Evolutionary conservation across 2,797 vertebrate species (phyloP), one percentile per base, ranked within the genome.

Genomic region (Toxotes lorentzi): DNA sequence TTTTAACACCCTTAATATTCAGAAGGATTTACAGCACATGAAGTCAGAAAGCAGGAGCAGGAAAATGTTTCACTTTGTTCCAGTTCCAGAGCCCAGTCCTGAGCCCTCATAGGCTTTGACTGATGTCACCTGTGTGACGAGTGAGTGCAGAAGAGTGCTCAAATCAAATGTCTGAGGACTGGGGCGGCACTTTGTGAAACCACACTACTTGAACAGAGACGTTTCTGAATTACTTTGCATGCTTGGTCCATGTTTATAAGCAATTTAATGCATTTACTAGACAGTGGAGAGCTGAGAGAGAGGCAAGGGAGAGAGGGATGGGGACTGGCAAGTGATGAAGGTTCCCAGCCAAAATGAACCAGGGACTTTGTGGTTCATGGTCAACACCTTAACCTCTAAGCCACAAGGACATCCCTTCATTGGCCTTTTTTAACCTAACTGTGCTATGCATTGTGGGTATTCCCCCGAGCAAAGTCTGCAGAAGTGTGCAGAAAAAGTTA

Each of bases 111-210:
- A 53, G 40, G 48, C 30, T 34, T 23, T 41, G 47, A 40, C 9
- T 53, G 19, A 21, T 73, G 64, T 66, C 73, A 77, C 72, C 56
- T 76, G 50, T 67, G 43, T 62, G 23, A 32, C 34, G 35, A 53
- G 8, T 30, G 43, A 66, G 41, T 51, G 40, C 54, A 30, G 38
- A 11, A 58, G 48, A 24, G 38, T 30, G 27, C 56, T 67, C 51
- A 35, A 11, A 41, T 21, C 34, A 30, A 30, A 30, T 54, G 41
- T 13, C 27, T 30, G 14, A 41, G 32, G 23, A 43, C 53, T 30
- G 8, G 45, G 34, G 27, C 32, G 60, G 16, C 8, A n/a, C 34
- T 48, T n/a, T 69, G 16, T 62, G 14, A 63, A 78, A 59, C 60
- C 14, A 34, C 35, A 34, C 16, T 23, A 53, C 27, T 32, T 11